phyloP scores from a whole-genome alignment of 2,888 invertebrate genomes.

The Pandemis heparana region DNA sequence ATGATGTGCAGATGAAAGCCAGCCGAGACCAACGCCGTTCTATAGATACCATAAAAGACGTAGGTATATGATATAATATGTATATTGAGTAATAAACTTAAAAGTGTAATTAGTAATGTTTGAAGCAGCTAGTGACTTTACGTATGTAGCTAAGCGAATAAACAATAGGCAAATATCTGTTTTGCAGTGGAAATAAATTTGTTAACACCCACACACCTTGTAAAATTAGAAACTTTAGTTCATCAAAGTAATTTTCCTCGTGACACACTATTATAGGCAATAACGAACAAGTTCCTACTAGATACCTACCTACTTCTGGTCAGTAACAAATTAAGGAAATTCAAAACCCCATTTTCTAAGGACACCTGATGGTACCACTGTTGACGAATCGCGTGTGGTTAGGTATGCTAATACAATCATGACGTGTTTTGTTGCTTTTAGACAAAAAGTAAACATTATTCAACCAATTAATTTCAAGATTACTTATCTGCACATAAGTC shows the following conservation, averaged over 20 bases:
- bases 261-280: background rate
- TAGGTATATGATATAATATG: no score
- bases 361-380: background rate
- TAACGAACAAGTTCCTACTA: background rate
- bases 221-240: background rate
- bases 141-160: background rate
- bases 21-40: no score
- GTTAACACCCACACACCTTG: background rate
- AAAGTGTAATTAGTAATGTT: background rate
- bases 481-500: slow-evolving; percentile 7
- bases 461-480: slow-evolving; percentile 6
- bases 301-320: no score
- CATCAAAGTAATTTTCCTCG: background rate
- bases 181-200: background rate
- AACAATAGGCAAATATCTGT: background rate
- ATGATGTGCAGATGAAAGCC: no score
- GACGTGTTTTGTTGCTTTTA: slow-evolving; percentile 9
- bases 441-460: background rate
- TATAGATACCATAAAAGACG: no score
- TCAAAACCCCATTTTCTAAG: background rate
- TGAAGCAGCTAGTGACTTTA: background rate
- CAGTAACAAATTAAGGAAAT: background rate
- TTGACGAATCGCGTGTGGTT: background rate
- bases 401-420: background rate
- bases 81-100: no score